phyloP scores from a whole-genome alignment of 1,140 invertebrate genomes.

The Drosophila asahinai region DNA sequence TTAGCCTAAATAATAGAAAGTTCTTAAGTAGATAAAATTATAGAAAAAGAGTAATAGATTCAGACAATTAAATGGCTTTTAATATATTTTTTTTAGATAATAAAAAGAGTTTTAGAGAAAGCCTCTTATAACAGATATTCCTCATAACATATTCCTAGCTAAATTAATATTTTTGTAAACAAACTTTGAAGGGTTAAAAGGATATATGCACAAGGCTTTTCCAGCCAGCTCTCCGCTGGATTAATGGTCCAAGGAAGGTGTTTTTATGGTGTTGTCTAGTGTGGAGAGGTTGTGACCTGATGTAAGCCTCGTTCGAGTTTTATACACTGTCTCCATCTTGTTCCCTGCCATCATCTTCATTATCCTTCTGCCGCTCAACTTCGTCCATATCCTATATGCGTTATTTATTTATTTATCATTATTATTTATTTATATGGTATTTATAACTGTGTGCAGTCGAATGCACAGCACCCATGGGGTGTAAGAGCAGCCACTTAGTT shows the following conservation, averaged over 20 bases:
- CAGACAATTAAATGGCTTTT: too few relatives aligned
- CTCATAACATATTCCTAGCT: background rate
- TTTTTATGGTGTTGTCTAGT: slow-evolving; percentile 21
- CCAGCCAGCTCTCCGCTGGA: slow-evolving; percentile 24
- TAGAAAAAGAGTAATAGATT: background rate
- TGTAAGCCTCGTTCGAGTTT: slow-evolving; percentile 44
- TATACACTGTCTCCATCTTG: slow-evolving; percentile 47
- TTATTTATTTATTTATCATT: slow-evolving; percentile 9
- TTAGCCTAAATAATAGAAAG: background rate
- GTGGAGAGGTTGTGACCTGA: slow-evolving; percentile 23
- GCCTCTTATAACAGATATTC: background rate
- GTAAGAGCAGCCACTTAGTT: slow-evolving; percentile 72
- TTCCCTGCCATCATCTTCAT: slow-evolving; percentile 19
- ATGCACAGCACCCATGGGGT: slow-evolving; percentile 78
- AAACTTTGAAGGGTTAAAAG: background rate
- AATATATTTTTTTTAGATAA: too few relatives aligned
- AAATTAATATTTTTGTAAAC: background rate
- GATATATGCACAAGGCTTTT: slow-evolving; percentile 9
- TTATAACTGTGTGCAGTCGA: slow-evolving; percentile 60
- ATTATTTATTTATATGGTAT: slow-evolving; percentile 50
- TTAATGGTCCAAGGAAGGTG: slow-evolving; percentile 16
- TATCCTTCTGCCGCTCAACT: slow-evolving; percentile 7
- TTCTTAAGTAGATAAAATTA: background rate
- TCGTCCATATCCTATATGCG: slow-evolving; percentile 36
- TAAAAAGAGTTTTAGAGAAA: background rate